Evolutionary conservation across 2,113 vertebrate species (phyloP), one percentile per base, ranked within the genome.

Genomic region (Pantherophis guttatus): DNA sequence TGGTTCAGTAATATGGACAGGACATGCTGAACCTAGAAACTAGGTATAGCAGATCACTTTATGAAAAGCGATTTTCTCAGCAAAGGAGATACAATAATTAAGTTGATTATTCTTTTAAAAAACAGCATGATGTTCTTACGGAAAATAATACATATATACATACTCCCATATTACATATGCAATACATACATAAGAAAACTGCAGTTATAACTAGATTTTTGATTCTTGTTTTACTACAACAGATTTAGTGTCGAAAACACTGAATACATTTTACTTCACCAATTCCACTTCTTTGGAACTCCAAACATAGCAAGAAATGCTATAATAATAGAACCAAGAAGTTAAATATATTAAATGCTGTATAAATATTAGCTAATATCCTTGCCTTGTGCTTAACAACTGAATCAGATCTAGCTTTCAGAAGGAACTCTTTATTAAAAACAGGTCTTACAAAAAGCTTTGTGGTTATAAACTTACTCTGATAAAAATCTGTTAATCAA

Each of bases 401-500:
- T 52, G 39, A 87, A 92, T 81, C 44, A 75, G 24, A n/a, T 8
- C 33, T 48, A 75, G 26, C 21, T 39, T 88, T 88, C 12, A 29
- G 5, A 33, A 93, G 8, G 26, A 86, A 62, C 12, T 23, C 12
- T n/a, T n/a, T 54, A 52, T 29, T 65, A 24, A n/a, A 59, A 62
- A 21, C 44, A 90, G 75, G 57, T 87, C 13, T 62, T 81, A 90
- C 0, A 93, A 17, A 50, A 29, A n/a, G 23, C 15, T 93, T 91
- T 44, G 55, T 15, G 24, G 12, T 54, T 57, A 26, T 89, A 50
- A 52, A 75, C 23, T 93, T 91, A 90, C 54, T 55, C 15, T 10
- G 48, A 92, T 94, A 94, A 65, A 2, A 81, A 87, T 94, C 70
- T 94, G 44, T 48, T 88, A 10, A 33, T 50, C 94, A 94, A 95